These are phyloP conservation scores for Trimorus sp. DNA, from an alignment of 2,888 invertebrate genomes.

Conservation along the genomic window DNA sequence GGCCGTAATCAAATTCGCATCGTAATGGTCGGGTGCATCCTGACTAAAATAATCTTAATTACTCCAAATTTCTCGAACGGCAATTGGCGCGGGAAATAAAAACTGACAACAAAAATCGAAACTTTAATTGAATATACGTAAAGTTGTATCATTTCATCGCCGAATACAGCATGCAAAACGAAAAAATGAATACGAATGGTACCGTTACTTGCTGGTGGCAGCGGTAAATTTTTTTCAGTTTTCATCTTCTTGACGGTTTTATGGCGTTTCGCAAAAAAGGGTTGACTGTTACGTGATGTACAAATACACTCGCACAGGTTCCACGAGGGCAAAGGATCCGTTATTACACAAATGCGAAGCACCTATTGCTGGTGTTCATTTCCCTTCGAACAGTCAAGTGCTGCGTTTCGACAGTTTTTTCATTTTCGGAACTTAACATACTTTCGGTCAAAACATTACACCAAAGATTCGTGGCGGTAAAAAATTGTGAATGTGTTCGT, in stretches of 20 bases:
- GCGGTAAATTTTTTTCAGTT: constrained; percentile 62
- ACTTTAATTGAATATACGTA: constrained; percentile 45
- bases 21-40: too few species aligned
- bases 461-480: background rate
- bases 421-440: constrained; percentile 19
- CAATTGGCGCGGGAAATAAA: too few species aligned
- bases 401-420: constrained; percentile 49
- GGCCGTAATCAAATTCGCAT: too few species aligned
- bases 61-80: too few species aligned
- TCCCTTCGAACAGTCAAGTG: constrained; percentile 69
- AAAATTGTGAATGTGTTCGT: background rate
- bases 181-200: constrained; percentile 30
- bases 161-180: constrained; percentile 28
- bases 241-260: constrained; percentile 68
- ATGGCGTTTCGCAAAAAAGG: constrained; percentile 71
- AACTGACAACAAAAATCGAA: too few species aligned
- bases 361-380: constrained; percentile 72
- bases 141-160: constrained; percentile 39
- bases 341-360: constrained; percentile 75
- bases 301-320: constrained; percentile 45
- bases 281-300: constrained; percentile 64
- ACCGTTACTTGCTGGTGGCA: constrained; percentile 64
- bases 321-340: constrained; percentile 69
- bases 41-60: too few species aligned
- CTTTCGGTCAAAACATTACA: constrained; percentile 14